Evolutionary conservation across 2,888 invertebrate genomes (phyloP), one percentile per base, ranked within the genome.

Genomic region (Oligia strigilis): DNA sequence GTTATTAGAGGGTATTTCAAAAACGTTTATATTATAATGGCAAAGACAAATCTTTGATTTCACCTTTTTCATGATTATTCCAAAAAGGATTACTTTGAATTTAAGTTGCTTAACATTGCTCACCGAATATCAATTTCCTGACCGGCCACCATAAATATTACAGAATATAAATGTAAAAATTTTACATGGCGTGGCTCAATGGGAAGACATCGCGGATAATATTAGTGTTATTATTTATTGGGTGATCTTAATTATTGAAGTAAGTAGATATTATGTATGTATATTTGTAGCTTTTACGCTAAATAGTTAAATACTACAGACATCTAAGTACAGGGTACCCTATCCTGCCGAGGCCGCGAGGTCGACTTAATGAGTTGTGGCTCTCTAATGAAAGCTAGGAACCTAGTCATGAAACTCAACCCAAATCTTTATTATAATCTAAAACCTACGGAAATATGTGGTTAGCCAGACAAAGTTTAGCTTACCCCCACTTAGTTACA

Each of bases 1-100:
- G 87, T 89, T 87, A 83, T 90, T 87, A 19, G 43, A 66, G 58
- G 60, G 49, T 64, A 29, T 80, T 67, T 55, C 46, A 2, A 67
- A 66, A 72, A 40, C 40, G 5, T 40, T 40, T 40, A 40, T 36
- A 36, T 36, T 36, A 36, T 40, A 40, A 40, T 40, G 40, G 40
- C 40, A 43, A 43, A 43, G 43, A 43, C 43, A 43, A 43, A 43
- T 43, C 4, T 71, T 80, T 62, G 14, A 60, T 71, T 79, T 55
- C 8, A n/a, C 23, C 11, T 62, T 69, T 62, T 82, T 60, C 13
- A 29, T 64, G 14, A 36, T 55, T 55, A 8, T 52, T 55, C 1
- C 17, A 52, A 64, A 19, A 46, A 23, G 5, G 14, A n/a, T 11
- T 36, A 40, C 4, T 40, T 65, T 40, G 17, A 72, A n/a, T 72